A percentile compares a stretch with the other conserved stretches of the same genome.
Conservation (phyloP, 2,113 vertebrate genomes). For the Hemiprocne comata region DNA sequence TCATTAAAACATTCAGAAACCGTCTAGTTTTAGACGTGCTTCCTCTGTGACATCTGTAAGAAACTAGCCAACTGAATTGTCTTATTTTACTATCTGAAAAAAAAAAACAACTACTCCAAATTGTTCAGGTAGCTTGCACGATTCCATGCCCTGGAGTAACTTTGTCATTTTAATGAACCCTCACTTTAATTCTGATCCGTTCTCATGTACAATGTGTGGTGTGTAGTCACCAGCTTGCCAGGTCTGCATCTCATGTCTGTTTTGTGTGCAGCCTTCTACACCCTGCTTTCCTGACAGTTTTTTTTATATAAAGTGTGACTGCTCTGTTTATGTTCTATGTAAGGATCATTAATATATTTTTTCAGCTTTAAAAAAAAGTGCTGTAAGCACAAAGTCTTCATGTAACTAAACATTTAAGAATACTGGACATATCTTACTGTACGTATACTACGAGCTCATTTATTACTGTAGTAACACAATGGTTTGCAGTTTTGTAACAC, state of each 20-base stretch:
- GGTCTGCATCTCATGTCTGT: not conserved
- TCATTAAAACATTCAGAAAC: slow-evolving; percentile 43
- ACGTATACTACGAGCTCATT: not conserved
- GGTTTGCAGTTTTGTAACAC: not conserved
- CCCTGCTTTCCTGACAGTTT: not conserved
- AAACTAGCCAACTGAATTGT: slow-evolving; percentile 22
- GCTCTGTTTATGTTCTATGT: not conserved
- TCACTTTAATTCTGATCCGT: not conserved
- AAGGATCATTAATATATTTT: not conserved
- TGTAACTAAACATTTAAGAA: not conserved
- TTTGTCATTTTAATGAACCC: not conserved
- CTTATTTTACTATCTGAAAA: not conserved
- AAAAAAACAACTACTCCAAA: not conserved
- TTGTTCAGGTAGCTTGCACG: not conserved
- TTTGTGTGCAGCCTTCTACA: not conserved
- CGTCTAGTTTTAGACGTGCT: slow-evolving; percentile 18
- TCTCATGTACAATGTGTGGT: not conserved
- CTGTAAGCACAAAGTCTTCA: not conserved
- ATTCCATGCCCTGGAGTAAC: not conserved
- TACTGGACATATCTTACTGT: not conserved
- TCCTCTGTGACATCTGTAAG: slow-evolving; percentile 23
- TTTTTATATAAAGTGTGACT: not conserved
- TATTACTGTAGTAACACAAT: not conserved
- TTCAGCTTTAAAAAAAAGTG: not conserved
- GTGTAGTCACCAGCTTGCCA: not conserved